Base-by-base conservation (phyloP, 2,888 invertebrate species). In the Trimorus sp. region DNA sequence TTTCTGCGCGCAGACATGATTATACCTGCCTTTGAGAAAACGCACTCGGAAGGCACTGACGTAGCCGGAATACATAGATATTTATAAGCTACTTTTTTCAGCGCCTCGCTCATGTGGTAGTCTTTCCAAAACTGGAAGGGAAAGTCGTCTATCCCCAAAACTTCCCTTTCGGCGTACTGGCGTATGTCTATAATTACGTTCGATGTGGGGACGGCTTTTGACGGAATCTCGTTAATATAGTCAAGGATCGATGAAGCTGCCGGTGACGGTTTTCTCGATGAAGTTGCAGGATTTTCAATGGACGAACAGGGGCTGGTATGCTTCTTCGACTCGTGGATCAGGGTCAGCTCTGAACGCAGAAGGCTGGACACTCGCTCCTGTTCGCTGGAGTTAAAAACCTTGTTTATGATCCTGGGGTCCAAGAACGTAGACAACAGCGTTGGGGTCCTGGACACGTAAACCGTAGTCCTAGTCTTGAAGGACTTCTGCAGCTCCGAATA, bases 61-160 rank as follows among this genome's bases (percentile, higher is more conserved):
- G 69, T 69, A 16, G 69, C 69, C 5, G 69, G 69, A 51, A 69
- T 69, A 58, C 69, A 69, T 37, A 69, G 54, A 59, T 45, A 69
- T 38, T 58, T 69, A 59, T 58, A 66, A 5, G 66, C 66, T 15
- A 51, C 53, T 53, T 66, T 51, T 38, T 66, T 66, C 11, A 66
- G 15, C 11, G 15, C 9, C 40, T 37, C 9, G n/a, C 14, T 53
- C 16, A 37, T 38, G 37, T 66, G 26, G 26, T 26, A 66, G 15
- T 63, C 26, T 63, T 48, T 49, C 56, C 56, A 68, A 68, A 68
- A 68, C 36, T 68, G 45, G n/a, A 56, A 49, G n/a, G 42, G 68
- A 11, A 56, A 68, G 14, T 68, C 68, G 14, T 37, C 45, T 42
- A 68, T 54, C 37, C 12, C 45, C 15, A 68, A 45, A 7, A 42